Percentiles rank a stretch among this genome's conserved stretches.
Evolutionary conservation across 2,113 vertebrate species (phyloP).

Genomic region (Scartelaos histophorus): DNA sequence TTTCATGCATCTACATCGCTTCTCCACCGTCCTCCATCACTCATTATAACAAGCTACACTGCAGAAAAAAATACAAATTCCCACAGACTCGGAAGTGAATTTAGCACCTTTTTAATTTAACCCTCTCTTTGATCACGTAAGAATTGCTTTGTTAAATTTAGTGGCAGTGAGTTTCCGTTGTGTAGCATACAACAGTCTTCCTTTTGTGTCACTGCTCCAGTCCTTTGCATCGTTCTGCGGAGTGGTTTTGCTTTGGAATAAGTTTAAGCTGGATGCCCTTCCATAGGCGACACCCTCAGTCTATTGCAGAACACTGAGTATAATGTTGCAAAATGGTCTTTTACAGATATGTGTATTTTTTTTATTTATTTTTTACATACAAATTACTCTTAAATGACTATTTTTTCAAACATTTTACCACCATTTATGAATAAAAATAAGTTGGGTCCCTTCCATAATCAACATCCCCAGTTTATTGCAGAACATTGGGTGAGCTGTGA

Average conservation of each 20-base stretch:
- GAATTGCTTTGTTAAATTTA: background rate
- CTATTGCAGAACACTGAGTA: no score
- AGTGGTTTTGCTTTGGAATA: background rate
- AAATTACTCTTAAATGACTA: no score
- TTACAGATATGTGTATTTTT: no score
- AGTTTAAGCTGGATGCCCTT: background rate
- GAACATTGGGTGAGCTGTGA: no score
- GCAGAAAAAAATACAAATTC: background rate
- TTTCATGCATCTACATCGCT: slow-evolving; percentile 6
- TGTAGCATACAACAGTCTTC: background rate
- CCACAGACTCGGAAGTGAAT: background rate
- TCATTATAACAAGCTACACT: slow-evolving; percentile 19
- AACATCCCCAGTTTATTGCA: no score
- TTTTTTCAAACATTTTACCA: no score
- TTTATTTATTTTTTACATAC: no score
- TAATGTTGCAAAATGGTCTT: background rate
- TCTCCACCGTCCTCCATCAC: background rate
- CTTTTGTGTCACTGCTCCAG: background rate
- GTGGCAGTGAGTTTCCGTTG: background rate
- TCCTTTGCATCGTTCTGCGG: background rate
- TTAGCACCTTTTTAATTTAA: background rate
- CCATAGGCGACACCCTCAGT: background rate
- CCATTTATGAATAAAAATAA: no score
- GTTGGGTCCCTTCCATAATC: no score
- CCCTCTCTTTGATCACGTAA: background rate